Evolutionary conservation across 2,888 invertebrate species (phyloP), one percentile per base, ranked within the genome.

Genomic region (Frankliniella intonsa): DNA sequence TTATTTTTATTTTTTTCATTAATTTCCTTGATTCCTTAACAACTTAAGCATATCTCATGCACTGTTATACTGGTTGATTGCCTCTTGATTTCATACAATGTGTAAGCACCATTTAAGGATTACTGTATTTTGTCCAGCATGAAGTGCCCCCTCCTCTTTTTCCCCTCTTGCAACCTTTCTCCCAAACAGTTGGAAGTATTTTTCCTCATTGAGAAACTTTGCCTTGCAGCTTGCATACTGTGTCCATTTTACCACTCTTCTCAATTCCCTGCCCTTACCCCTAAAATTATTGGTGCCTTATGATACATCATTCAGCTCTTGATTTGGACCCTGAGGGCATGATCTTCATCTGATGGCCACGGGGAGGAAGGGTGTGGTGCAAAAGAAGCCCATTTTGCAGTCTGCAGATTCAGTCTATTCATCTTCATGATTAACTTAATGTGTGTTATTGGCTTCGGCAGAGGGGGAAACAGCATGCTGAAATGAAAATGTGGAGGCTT

Each of bases 311-410:
- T 22, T 22, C 69, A 11, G 69, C 12, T 11, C 25, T 76, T 76
- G 69, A 76, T 76, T 76, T 76, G 22, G 69, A 22, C 69, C 69
- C 69, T 76, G 22, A 76, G 25, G 69, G 69, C 69, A 76, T 22
- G 25, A 8, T 76, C 69, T 22, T 25, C 69, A 76, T 76, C 69
- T 76, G 25, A 76, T 25, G 25, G 25, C 69, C 25, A 25, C 38
- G 5, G 69, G 25, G 25, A 25, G 25, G 69, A 38, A 38, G 69
- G 69, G 69, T 76, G 69, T 76, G 22, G 69, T 25, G 22, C 69
- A 25, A 25, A 76, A 76, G 69, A 22, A 76, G 69, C 25, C 22
- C 25, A 76, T 25, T 76, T 76, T 25, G 69, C 69, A 76, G 62
- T 11, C 62, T 17, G 14, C 62, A 62, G 62, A 62, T 62, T 38